Base-by-base conservation (phyloP, 2,797 vertebrate genomes). In the Smutsia gigantea region DNA sequence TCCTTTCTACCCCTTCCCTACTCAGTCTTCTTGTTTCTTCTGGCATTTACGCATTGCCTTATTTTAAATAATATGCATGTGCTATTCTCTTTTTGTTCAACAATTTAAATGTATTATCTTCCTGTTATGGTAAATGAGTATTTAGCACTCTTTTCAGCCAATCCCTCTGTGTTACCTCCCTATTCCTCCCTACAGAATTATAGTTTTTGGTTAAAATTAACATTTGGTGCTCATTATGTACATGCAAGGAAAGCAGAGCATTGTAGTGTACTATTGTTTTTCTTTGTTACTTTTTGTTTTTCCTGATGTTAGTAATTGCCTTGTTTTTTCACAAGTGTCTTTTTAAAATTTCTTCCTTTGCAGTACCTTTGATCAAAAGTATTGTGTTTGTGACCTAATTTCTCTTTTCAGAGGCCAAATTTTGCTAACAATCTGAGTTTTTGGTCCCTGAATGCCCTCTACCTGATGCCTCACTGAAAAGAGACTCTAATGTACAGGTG, bases 321-420 rank as follows among this genome's bases (percentile, higher is more conserved):
- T 94, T 88, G 23, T 68, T 91, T 89, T 74, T 94, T 90, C n/a
- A 63, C 46, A 84, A 74, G 21, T 10, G 37, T 81, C 75, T 88
- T 34, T 69, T 90, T 92, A 79, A 72, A 68, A 81, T 86, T 78
- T 95, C 39, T 94, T 90, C 31, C 51, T 85, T 74, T 90, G 37
- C 8, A 61, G 25, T 81, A 87, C 7, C 64, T 96, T 96, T 96
- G 79, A 18, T 78, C 72, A 74, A 90, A 94, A 95, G 37, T 61
- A 72, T 72, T 79, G 21, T 79, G 53, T 66, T 84, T 64, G 14
- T 86, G 90, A 90, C 82, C 75, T 74, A 55, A 77, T 97, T 97
- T 95, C 63, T 97, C 49, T 90, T 69, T 82, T 46, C 23, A 49
- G 87, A 92, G 61, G 9, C 39, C 90, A 96, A 66, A 89, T 94